A percentile compares a stretch with the other conserved stretches of the same genome.
phyloP scores from a whole-genome alignment of 2,888 invertebrate species.

The Gonocerus acuteangulatus region DNA sequence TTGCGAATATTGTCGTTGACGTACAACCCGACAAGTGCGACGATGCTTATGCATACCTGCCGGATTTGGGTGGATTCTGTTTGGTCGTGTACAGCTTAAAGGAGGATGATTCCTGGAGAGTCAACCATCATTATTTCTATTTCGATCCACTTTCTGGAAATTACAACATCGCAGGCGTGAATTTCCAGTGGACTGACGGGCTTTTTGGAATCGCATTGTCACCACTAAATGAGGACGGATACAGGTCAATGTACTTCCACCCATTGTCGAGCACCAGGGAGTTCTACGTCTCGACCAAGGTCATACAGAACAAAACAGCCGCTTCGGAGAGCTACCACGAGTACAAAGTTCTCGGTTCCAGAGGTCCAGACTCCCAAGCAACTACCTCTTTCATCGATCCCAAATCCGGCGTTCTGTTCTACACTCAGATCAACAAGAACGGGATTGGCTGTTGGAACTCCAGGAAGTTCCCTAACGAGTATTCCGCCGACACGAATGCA shows the following conservation, averaged over 20 bases:
- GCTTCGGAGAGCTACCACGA: slow-evolving; percentile 63
- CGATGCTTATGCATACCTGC: slow-evolving; percentile 67
- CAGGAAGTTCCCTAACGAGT: slow-evolving; percentile 50
- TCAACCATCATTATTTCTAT: slow-evolving; percentile 65
- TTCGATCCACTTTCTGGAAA: slow-evolving; percentile 67
- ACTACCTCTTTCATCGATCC: slow-evolving; percentile 65
- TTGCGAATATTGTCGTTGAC: slow-evolving; percentile 72
- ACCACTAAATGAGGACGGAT: slow-evolving; percentile 47
- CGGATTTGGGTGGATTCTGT: slow-evolving; percentile 62
- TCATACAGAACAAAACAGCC: slow-evolving; percentile 63
- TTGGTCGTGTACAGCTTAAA: slow-evolving; percentile 69
- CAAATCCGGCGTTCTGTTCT: slow-evolving; percentile 61
- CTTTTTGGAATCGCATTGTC: slow-evolving; percentile 66
- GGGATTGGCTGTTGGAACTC: slow-evolving; percentile 75
- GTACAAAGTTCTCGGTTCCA: slow-evolving; percentile 66
- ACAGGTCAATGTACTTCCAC: slow-evolving; percentile 63
- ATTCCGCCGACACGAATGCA: slow-evolving; percentile 54
- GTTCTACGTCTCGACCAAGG: slow-evolving; percentile 64
- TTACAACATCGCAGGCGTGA: slow-evolving; percentile 64
- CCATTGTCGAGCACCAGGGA: slow-evolving; percentile 74
- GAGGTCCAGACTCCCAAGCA: slow-evolving; percentile 64
- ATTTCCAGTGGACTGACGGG: slow-evolving; percentile 79
- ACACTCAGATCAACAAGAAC: slow-evolving; percentile 69
- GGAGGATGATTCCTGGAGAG: slow-evolving; percentile 67
- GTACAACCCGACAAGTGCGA: slow-evolving; percentile 61